Conservation (phyloP, 1,140 invertebrate genomes). For the Panulirus ornatus region DNA sequence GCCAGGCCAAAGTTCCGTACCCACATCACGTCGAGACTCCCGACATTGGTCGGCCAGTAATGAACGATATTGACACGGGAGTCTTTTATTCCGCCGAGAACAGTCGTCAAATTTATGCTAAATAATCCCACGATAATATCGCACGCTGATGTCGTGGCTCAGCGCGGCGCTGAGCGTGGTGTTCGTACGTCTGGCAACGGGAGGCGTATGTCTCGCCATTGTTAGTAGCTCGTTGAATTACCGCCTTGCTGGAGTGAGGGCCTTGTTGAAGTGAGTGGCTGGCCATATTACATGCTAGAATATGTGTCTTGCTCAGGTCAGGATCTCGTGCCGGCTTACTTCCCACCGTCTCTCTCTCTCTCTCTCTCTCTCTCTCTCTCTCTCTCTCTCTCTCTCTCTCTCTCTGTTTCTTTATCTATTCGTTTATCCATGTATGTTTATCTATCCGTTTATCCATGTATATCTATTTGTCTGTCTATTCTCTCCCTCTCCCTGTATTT, state of each 20-base stretch:
- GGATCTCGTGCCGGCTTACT: neutral
- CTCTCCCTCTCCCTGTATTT: constrained; percentile 22
- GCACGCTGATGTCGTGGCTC: no score
- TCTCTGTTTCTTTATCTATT: neutral
- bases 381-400: neutral
- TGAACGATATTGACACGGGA: no score
- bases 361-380: neutral
- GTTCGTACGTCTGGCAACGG: no score
- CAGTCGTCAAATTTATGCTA: no score
- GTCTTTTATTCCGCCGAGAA: no score
- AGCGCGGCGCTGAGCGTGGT: no score
- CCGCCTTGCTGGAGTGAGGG: neutral
- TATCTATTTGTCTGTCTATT: neutral
- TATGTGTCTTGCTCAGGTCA: neutral
- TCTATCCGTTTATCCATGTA: neutral
- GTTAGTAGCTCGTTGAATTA: neutral
- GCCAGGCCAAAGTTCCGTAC: no score
- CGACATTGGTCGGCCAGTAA: no score
- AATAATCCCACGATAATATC: no score
- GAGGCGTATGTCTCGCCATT: neutral
- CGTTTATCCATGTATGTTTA: neutral
- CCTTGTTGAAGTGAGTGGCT: neutral
- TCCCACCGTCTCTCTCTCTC: neutral
- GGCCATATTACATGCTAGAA: neutral
- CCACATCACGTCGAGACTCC: no score